phyloP scores from a whole-genome alignment of 2,888 invertebrate genomes.

The Drepanosiphum platanoidis region DNA sequence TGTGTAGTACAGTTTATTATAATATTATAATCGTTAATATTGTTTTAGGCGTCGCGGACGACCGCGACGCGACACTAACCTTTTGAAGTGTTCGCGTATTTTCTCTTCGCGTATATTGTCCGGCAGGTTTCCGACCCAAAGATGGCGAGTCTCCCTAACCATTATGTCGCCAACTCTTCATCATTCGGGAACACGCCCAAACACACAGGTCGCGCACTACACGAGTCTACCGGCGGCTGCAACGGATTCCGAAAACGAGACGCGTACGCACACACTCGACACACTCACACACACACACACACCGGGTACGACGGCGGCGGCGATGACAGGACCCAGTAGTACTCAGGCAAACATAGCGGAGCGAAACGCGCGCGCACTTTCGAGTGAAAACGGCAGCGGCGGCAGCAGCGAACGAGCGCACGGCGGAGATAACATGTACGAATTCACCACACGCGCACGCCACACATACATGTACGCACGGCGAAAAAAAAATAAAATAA shows the following conservation, averaged over 20 bases:
- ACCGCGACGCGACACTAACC: slow-evolving; percentile 72
- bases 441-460: not conserved
- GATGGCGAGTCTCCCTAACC: slow-evolving; percentile 99
- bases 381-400: not conserved
- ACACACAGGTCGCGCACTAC: slow-evolving; percentile 55
- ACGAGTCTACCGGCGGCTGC: slow-evolving; percentile 49
- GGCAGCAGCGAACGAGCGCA: not conserved
- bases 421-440: not conserved
- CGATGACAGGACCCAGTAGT: slow-evolving; percentile 9
- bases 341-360: slow-evolving; percentile 31
- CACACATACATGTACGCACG: slow-evolving; percentile 2
- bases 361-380: not conserved
- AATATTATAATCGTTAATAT: not conserved
- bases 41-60: no score
- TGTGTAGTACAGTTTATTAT: not conserved
- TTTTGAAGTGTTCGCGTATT: slow-evolving; percentile 97
- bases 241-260: slow-evolving; percentile 27
- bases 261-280: slow-evolving; percentile 1
- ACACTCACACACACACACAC: slow-evolving; percentile 9
- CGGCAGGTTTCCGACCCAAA: slow-evolving; percentile 99
- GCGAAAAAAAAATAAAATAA: not conserved
- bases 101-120: slow-evolving; percentile 98
- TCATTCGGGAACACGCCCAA: slow-evolving; percentile 68
- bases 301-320: slow-evolving; percentile 12
- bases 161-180: slow-evolving; percentile 97